Base-by-base conservation (phyloP, 2,797 vertebrate species). In the Somateria mollissima region DNA sequence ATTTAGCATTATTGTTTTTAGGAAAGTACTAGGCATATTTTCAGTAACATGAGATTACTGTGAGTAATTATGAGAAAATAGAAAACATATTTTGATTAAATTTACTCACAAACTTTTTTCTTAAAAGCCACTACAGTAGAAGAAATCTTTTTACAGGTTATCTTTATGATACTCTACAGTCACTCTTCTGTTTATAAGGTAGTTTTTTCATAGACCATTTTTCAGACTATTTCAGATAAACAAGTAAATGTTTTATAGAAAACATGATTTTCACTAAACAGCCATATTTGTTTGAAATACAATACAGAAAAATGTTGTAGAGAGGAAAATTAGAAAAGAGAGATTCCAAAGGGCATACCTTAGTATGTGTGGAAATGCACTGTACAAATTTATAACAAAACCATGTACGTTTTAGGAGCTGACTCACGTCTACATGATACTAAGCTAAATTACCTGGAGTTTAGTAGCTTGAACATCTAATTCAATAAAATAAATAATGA, bases 401-500 rank as follows among this genome's bases (percentile, higher is more conserved):
- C 2, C 49, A 51, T 15, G 25, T 32, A 6, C 0, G 9, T 36
- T 60, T 54, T 41, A 75, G 64, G 57, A 71, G 8, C 8, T 47
- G 22, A 34, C 36, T 79, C 25, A 34, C 21, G 13, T 6, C 5
- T 49, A 14, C 10, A 15, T 41, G 20, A 34, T 77, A 58, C 22
- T 57, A 27, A 70, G 11, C 34, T 84, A 74, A 84, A 80, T 56
- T 45, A 49, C 27, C 8, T 72, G 24, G 18, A 91, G 62, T 64
- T 81, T 81, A 41, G 87, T 56, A 84, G 30, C 36, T 27, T 91
- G 47, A 53, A 28, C 12, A 82, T 39, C 6, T 17, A 61, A 49
- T 72, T 72, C 43, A 87, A 65, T 67, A 67, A 86, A 86, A 61
- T 84, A 70, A 71, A 58, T 64, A 80, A 45, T 39, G 71, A 1